Evolutionary conservation across 2,797 vertebrate species (phyloP), one percentile per base, ranked within the genome.

Genomic region (Eutrigla gurnardus): DNA sequence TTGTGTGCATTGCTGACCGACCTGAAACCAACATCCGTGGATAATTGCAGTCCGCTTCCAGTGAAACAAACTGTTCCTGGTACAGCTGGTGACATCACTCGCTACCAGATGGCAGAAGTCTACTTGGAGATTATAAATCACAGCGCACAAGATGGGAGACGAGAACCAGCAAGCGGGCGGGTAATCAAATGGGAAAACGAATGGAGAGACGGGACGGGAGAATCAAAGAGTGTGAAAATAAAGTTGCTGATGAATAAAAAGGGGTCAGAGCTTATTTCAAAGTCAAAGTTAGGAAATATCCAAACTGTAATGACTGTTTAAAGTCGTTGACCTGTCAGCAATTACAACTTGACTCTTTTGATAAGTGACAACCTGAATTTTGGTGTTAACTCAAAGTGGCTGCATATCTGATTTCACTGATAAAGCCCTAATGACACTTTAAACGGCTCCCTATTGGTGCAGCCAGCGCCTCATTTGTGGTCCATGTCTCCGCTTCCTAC

Each of bases 11-110:
- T 43, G 77, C 70, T 75, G 83, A 88, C 76, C 75, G 83, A 88
- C 76, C 75, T 79, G 65, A 90, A 86, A 84, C 84, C 80, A 82
- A 81, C 86, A 89, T 75, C 81, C 81, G 78, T 57, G 71, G 85
- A 90, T 90, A 87, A 91, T 81, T 87, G 75, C 65, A 68, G 82
- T 43, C 54, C 53, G 65, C 35, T 65, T 87, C 33, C 75, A 85
- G 61, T 64, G 79, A 88, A 88, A 86, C 72, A 73, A 82, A 70
- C 75, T 55, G 86, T 78, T 90, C 80, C 83, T 82, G 84, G 74
- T 88, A 64, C 83, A 86, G 87, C 78, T 70, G 78, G 45, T 82
- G 82, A 85, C 82, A 77, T 78, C 87, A 73, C 74, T 71, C 32
- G 53, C 32, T 7, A 37, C 70, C 83, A 91, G 84, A 89, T 86